phyloP scores from a whole-genome alignment of 2,888 invertebrate genomes.

The Gonocerus acuteangulatus region DNA sequence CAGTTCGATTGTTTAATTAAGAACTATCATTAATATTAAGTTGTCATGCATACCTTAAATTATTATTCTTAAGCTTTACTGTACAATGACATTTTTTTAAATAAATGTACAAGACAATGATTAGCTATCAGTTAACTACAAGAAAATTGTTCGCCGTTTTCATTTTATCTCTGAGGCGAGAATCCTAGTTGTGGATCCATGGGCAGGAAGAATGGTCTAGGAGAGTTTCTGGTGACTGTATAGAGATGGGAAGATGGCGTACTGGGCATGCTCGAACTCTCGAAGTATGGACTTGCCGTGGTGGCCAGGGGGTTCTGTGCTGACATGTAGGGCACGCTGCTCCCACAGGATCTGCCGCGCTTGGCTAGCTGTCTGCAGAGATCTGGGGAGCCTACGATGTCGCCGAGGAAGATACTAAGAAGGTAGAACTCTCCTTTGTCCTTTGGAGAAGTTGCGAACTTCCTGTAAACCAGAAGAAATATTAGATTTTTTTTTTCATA shows the following conservation, averaged over 20 bases:
- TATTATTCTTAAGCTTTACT: too few species aligned
- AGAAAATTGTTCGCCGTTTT: too few species aligned
- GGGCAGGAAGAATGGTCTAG: background rate
- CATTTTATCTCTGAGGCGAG: background rate
- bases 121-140: too few species aligned
- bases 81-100: too few species aligned
- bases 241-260: background rate
- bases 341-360: conserved; percentile 50
- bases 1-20: too few species aligned
- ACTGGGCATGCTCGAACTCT: background rate
- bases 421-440: conserved; percentile 71
- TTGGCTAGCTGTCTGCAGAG: conserved; percentile 75
- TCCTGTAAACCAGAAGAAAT: too few species aligned
- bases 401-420: conserved; percentile 76
- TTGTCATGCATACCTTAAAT: too few species aligned
- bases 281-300: background rate
- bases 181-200: background rate
- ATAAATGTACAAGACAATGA: too few species aligned
- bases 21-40: too few species aligned
- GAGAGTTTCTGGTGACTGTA: background rate
- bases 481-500: too few species aligned
- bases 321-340: background rate
- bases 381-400: conserved; percentile 71
- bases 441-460: conserved; percentile 67
- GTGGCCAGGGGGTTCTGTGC: background rate